Percentiles rank a stretch among this genome's conserved stretches.
These are phyloP conservation scores for Cerceris rybyensis DNA, from an alignment of 2,888 invertebrate species.

Conservation along the genomic window DNA sequence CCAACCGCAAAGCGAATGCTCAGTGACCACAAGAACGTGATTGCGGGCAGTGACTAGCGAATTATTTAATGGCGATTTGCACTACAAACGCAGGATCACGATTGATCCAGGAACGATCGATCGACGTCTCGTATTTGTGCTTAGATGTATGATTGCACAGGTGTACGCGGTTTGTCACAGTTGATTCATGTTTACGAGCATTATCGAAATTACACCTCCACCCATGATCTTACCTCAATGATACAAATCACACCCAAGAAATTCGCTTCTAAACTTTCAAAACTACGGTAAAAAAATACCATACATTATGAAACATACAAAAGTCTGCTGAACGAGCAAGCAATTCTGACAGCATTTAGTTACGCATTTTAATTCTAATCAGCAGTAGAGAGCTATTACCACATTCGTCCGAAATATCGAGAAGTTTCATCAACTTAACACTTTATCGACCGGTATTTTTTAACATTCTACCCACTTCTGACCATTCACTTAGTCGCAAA, in stretches of 20 bases:
- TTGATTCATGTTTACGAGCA: conserved; percentile 28
- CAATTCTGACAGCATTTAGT: conserved; percentile 4
- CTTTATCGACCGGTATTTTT: no score
- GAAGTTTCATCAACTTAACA: not conserved
- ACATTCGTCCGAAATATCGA: not conserved
- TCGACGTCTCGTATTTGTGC: conserved; percentile 2
- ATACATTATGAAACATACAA: conserved; percentile 33
- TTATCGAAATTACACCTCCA: conserved; percentile 31
- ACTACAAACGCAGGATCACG: not conserved
- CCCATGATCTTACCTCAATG: conserved; percentile 18
- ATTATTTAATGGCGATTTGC: not conserved
- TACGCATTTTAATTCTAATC: not conserved
- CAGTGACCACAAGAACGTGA: no score
- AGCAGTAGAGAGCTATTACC: not conserved
- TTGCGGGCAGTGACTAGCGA: no score
- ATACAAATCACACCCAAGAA: conserved; percentile 10
- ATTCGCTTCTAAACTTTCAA: not conserved
- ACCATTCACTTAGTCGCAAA: no score
- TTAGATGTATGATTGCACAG: conserved; percentile 14
- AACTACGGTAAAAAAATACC: conserved; percentile 11
- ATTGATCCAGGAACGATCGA: not conserved
- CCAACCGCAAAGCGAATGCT: no score
- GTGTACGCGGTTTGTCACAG: conserved; percentile 38
- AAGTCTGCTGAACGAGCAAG: conserved; percentile 20
- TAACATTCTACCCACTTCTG: no score